phyloP scores from a whole-genome alignment of 2,797 vertebrate genomes.

The Sphenopsis melanotis region DNA sequence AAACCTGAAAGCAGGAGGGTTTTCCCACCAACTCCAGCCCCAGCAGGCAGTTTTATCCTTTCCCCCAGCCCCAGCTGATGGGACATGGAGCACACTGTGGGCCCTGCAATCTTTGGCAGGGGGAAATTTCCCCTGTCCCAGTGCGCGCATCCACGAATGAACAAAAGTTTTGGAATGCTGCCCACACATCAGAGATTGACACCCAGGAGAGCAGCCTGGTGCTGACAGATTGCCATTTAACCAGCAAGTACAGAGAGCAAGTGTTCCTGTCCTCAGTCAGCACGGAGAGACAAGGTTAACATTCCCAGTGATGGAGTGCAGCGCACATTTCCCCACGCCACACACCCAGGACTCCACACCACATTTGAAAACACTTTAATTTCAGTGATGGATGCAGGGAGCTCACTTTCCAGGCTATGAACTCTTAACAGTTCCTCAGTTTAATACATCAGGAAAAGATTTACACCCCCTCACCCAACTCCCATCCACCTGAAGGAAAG shows the following conservation, averaged over 20 bases:
- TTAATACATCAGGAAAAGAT: conserved; percentile 67
- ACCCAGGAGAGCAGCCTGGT: conserved; percentile 46
- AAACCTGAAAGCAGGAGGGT: neutral
- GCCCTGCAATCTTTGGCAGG: rapidly evolving
- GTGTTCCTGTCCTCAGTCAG: conserved; percentile 68
- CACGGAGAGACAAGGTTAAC: conserved; percentile 79
- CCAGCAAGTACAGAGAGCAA: conserved; percentile 60
- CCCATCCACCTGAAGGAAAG: conserved; percentile 68
- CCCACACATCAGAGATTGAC: conserved; percentile 46
- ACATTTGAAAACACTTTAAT: conserved; percentile 74
- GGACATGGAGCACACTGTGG: rapidly evolving
- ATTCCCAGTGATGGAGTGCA: conserved; percentile 77
- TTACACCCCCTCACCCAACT: conserved; percentile 23
- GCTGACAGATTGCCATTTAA: conserved; percentile 78
- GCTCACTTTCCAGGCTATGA: conserved; percentile 65
- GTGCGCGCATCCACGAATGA: rapidly evolving
- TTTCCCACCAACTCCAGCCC: neutral
- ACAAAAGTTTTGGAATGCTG: neutral
- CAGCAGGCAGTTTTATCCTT: neutral
- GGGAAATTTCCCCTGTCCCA: neutral
- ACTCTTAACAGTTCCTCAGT: conserved; percentile 73
- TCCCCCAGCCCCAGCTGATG: rapidly evolving
- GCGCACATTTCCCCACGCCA: conserved; percentile 63
- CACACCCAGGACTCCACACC: conserved; percentile 56
- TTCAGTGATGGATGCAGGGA: conserved; percentile 76